Conservation (phyloP, 2,113 vertebrate genomes). For the Dissostichus mawsoni region DNA sequence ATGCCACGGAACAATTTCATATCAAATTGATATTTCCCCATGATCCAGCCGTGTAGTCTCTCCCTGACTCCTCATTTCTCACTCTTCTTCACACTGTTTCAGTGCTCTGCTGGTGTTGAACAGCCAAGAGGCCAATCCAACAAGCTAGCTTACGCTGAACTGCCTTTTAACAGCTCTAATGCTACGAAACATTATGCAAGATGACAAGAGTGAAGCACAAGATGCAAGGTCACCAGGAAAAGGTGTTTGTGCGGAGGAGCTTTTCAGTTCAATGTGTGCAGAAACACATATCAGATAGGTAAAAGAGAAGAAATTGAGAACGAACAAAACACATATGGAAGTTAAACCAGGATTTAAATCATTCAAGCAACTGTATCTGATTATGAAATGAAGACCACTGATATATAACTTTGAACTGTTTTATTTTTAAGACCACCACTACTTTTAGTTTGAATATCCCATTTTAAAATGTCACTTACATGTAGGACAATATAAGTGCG, state of each 20-base stretch:
- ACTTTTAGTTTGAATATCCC: background rate
- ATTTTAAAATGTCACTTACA: background rate
- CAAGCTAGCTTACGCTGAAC: slow-evolving; percentile 10
- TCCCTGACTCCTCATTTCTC: slow-evolving; percentile 18
- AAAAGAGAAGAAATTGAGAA: background rate
- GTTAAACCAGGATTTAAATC: background rate
- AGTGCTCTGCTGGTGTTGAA: background rate
- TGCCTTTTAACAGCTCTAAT: slow-evolving; percentile 29
- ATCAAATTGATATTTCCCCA: slow-evolving; percentile 40
- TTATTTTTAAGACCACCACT: background rate
- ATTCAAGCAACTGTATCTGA: background rate
- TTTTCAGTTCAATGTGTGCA: slow-evolving; percentile 9
- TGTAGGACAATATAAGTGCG: no score
- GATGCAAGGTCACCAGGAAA: background rate
- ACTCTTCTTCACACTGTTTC: slow-evolving; percentile 13
- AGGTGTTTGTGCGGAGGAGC: background rate
- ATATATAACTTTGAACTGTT: background rate
- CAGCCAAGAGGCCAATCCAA: slow-evolving; percentile 17
- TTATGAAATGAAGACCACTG: background rate
- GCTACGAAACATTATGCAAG: slow-evolving; percentile 42
- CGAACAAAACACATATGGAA: background rate
- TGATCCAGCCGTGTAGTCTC: slow-evolving; percentile 20
- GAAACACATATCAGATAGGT: background rate
- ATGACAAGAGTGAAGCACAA: slow-evolving; percentile 18
- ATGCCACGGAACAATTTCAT: slow-evolving; percentile 60